Evolutionary conservation across 2,888 invertebrate genomes (phyloP).

Genomic region (Vandiemenella viatica): DNA sequence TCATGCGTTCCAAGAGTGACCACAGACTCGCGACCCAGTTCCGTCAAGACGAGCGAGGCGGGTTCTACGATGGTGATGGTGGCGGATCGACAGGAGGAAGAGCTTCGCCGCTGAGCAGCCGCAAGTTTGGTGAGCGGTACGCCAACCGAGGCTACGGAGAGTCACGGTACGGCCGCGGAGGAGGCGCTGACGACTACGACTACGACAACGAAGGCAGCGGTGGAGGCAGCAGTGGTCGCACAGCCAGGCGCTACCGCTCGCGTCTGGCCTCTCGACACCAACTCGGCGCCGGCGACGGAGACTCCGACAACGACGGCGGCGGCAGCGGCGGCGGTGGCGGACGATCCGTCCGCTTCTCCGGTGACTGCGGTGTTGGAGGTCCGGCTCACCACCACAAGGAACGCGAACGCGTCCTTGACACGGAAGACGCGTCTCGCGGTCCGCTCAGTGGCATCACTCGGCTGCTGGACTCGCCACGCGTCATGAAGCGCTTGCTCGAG

Average conservation of each 20-base stretch:
- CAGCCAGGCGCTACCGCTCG: slow-evolving; percentile 55
- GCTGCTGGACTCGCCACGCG: slow-evolving; percentile 71
- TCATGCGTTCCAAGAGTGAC: slow-evolving; percentile 87
- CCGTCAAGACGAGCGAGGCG: slow-evolving; percentile 67
- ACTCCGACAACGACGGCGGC: slow-evolving; percentile 31
- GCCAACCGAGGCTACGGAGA: slow-evolving; percentile 18
- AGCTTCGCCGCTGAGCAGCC: slow-evolving; percentile 47
- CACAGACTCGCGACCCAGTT: slow-evolving; percentile 80
- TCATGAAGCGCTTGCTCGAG: slow-evolving; percentile 77
- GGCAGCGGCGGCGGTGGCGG: slow-evolving; percentile 27
- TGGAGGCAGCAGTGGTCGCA: slow-evolving; percentile 42
- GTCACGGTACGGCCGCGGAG: slow-evolving; percentile 21
- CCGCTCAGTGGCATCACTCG: slow-evolving; percentile 82
- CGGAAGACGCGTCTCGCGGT: slow-evolving; percentile 65
- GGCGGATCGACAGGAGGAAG: slow-evolving; percentile 22
- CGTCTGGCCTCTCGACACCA: slow-evolving; percentile 48
- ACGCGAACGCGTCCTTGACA: slow-evolving; percentile 64
- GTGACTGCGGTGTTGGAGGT: background rate
- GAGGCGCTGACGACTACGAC: slow-evolving; percentile 37
- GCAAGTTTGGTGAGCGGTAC: slow-evolving; percentile 55
- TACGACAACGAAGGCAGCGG: slow-evolving; percentile 45
- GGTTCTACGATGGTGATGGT: slow-evolving; percentile 43
- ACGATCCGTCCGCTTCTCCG: slow-evolving; percentile 13
- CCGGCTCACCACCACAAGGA: slow-evolving; percentile 20
- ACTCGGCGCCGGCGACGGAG: slow-evolving; percentile 20